phyloP scores from a whole-genome alignment of 2,888 invertebrate species.

The Hyalella azteca region DNA sequence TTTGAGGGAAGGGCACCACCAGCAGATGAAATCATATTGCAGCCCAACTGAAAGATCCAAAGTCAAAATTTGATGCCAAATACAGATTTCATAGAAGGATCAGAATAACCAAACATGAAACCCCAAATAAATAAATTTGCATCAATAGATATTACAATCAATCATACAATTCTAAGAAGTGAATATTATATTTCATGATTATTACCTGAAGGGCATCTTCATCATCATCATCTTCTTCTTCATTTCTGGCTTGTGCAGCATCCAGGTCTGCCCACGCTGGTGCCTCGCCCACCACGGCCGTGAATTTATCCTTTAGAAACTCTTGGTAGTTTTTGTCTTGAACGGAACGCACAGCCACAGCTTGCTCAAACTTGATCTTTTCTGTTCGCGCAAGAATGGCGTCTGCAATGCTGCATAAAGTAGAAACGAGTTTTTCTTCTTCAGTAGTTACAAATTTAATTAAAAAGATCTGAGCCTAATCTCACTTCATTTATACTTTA shows the following conservation, averaged over 20 bases:
- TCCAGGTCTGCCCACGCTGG: constrained; percentile 79
- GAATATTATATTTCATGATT: no score
- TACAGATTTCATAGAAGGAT: neutral
- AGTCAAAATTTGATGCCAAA: neutral
- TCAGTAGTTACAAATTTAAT: no score
- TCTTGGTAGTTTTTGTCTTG: constrained; percentile 43
- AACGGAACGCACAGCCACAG: constrained; percentile 18
- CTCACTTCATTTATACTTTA: no score
- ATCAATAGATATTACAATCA: neutral
- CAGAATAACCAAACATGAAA: neutral
- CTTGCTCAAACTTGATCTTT: constrained; percentile 16
- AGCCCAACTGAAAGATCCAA: neutral
- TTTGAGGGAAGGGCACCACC: neutral
- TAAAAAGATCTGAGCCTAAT: no score
- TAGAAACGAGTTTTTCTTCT: no score
- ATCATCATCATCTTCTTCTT: constrained; percentile 49
- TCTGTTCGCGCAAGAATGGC: constrained; percentile 2
- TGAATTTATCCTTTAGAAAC: constrained; percentile 72
- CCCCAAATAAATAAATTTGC: no score
- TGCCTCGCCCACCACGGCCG: constrained; percentile 70
- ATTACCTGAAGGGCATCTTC: constrained; percentile 35
- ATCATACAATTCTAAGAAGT: no score
- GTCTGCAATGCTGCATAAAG: neutral
- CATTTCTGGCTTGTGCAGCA: constrained; percentile 59
- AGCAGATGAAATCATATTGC: neutral